Evolutionary conservation across 1,140 invertebrate species (phyloP), one percentile per base, ranked within the genome.

Genomic region (Lerema accius): DNA sequence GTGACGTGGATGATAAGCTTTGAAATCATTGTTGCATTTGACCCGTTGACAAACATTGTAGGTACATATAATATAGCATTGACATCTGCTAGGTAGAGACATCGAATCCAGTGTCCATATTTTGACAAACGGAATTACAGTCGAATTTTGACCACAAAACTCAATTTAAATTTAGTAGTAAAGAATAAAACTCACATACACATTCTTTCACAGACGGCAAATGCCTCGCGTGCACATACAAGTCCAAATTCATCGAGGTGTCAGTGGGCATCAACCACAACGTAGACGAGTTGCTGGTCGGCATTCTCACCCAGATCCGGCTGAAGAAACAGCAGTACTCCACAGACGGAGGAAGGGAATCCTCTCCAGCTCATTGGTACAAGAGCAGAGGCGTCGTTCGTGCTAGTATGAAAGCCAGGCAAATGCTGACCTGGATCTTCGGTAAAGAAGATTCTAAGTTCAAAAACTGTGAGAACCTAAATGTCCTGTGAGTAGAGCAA

Each of bases 221-320:
- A 87, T 96, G 95, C 77, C 86, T 97, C 69, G 96, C 96, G 0
- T 96, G 96, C 79, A 96, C 95, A 0, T 96, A 95, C 82, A 94
- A 95, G 43, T 95, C 95, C 15, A 98, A 97, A 86, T 98, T 97
- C 90, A 95, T 96, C 42, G 96, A 98, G 89, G 95, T 97, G 28
- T 97, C 96, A 3, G 96, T 97, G 9, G 96, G 95, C 7, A 97
- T 98, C 74, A 97, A 97, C 90, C 96, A 97, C 91, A 97, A 97
- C 75, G 96, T 97, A 15, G 96, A 97, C 87, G 96, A 97, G 70
- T 92, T 97, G 0, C 92, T 97, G 3, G 96, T 97, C 9, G 96
- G 87, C 2, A 87, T 90, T 14, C 72, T 90, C 1, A 89, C 94
- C 72, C 96, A 97, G 86, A 97, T 97, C 55, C 91, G 96, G 10